Conservation (phyloP, 2,113 vertebrate genomes). For the Ramphastos sulfuratus region DNA sequence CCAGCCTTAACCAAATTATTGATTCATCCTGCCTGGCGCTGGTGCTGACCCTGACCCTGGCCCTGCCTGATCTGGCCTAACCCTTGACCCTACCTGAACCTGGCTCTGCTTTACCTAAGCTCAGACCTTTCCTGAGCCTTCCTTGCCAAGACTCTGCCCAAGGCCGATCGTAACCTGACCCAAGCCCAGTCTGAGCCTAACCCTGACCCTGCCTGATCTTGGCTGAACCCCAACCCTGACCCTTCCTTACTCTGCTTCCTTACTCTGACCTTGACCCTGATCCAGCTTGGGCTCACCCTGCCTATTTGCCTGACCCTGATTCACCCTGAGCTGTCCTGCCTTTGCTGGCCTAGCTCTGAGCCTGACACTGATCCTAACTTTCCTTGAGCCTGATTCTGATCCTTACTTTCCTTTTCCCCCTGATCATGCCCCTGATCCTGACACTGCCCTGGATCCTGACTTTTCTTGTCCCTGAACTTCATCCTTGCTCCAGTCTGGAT, state of each 20-base stretch:
- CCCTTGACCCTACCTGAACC: background rate
- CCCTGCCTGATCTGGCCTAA: background rate
- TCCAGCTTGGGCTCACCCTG: too few species aligned
- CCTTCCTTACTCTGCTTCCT: background rate
- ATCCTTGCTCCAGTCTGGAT: too few species aligned
- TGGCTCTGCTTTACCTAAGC: background rate
- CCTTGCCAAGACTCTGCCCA: too few species aligned
- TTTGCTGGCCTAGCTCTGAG: background rate
- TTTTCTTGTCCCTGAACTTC: background rate
- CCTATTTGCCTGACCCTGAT: background rate
- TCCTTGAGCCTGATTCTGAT: too few species aligned
- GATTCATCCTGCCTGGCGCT: too few species aligned
- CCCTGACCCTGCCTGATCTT: background rate
- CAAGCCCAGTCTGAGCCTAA: background rate
- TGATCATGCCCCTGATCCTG: background rate
- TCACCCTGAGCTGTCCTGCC: background rate
- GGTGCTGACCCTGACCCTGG: background rate
- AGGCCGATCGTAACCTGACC: background rate
- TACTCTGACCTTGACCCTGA: background rate
- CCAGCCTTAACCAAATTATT: too few species aligned
- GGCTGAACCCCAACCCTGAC: background rate
- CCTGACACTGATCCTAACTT: background rate
- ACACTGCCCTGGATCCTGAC: background rate
- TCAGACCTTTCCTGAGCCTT: background rate
- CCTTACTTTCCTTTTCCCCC: background rate